Base-by-base conservation (phyloP, 2,888 invertebrate genomes). In the Stratiomys singularior region DNA sequence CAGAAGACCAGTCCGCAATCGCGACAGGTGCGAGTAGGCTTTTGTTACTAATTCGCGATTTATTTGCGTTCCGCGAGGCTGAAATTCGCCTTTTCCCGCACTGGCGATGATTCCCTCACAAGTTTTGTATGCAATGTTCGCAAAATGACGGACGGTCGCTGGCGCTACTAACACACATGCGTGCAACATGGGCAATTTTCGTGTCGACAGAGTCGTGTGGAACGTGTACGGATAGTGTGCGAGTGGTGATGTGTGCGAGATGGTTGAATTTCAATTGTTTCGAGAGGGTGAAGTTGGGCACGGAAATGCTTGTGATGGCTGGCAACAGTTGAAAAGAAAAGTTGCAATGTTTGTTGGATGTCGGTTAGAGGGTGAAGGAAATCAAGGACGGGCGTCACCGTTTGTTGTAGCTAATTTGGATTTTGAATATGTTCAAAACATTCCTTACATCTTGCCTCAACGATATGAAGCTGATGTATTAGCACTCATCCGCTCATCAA, bases 71-170 rank as follows among this genome's bases (percentile, higher is more conserved):
- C 64, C 76, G 74, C 27, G 60, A 44, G 74, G 23, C 74, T 30
- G 58, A 58, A 74, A 58, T 74, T 74, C 58, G 58, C 60, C 74
- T 44, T 74, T 74, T 74, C 60, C 37, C 74, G 74, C 60, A 44
- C 74, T 74, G 58, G 74, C 74, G 74, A 74, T 58, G 74, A 74
- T 74, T 58, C 60, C 60, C 60, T 60, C 74, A 60, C 58, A 81
- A 80, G 79, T 80, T 78, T 74, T 44, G 74, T 74, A 60, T 58
- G 60, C 58, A 60, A 56, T 79, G 78, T 81, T 81, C 81, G 81
- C 81, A 81, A 81, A 82, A 81, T 82, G 81, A 81, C 80, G 81
- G 81, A 80, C 81, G 81, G 81, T 81, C 82, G 56, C 15, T 60
- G 56, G 74, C 30, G 28, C 23, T 46, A 74, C 74, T 37, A 74